Evolutionary conservation across 1,140 invertebrate genomes (phyloP).

Genomic region (Solenopsis fugax): DNA sequence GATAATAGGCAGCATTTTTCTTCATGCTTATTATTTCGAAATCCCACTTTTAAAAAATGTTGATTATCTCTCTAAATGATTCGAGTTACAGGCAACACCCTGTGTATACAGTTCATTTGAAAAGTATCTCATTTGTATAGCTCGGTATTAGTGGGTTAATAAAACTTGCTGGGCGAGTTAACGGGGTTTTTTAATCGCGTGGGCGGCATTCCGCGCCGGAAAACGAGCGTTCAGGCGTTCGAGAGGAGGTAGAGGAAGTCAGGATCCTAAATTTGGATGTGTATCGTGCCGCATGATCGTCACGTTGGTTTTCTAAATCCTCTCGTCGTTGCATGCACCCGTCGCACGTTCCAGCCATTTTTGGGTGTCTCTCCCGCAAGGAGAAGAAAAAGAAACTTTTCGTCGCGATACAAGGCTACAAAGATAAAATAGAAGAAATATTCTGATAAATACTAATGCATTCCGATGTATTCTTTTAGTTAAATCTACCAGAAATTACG

Average conservation of each 20-base stretch:
- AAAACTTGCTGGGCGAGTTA: conserved; percentile 49
- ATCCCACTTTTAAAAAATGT: no score
- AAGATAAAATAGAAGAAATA: neutral
- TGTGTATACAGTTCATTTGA: neutral
- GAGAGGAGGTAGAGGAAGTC: conserved; percentile 41
- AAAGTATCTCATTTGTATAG: conserved; percentile 7
- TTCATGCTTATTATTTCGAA: no score
- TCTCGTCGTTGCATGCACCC: neutral
- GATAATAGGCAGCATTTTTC: no score
- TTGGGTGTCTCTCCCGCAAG: conserved; percentile 1
- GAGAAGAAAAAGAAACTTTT: neutral
- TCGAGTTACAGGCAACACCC: no score
- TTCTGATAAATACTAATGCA: neutral
- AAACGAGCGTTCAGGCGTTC: conserved; percentile 31
- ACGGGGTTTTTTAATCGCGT: conserved; percentile 69
- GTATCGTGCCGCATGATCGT: conserved; percentile 62
- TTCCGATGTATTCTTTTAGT: neutral
- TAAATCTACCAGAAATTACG: neutral
- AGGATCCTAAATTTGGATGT: conserved; percentile 72
- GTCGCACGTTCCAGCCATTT: conserved; percentile 30
- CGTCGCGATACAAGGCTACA: neutral
- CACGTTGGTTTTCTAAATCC: conserved; percentile 67
- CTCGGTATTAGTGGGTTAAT: conserved; percentile 10
- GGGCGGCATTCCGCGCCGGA: conserved; percentile 61
- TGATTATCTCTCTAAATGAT: no score